These are phyloP conservation scores for Eudasyphora cyanicolor DNA, from an alignment of 2,888 invertebrate genomes.

Conservation along the genomic window DNA sequence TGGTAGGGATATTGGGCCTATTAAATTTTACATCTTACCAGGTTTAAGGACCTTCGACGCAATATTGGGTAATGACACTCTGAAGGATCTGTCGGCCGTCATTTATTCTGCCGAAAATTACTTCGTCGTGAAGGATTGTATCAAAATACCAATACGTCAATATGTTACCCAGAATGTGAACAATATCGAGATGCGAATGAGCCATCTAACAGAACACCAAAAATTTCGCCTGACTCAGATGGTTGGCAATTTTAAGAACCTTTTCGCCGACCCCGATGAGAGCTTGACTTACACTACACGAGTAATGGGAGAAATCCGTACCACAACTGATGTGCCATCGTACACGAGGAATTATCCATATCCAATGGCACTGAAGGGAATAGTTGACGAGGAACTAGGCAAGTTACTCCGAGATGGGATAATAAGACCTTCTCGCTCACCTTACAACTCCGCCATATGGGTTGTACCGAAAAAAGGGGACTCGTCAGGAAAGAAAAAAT, in stretches of 20 bases:
- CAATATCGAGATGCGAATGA: too few relatives aligned
- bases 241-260: not conserved
- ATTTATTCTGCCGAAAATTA: constrained; percentile 11
- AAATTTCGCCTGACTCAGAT: not conserved
- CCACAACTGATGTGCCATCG: not conserved
- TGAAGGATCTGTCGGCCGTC: not conserved
- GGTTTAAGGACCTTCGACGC: not conserved
- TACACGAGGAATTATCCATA: constrained; percentile 3
- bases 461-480: constrained; percentile 48
- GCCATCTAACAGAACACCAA: not conserved
- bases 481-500: constrained; percentile 23
- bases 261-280: too few relatives aligned
- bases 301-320: not conserved
- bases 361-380: not conserved
- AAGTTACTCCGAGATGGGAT: not conserved
- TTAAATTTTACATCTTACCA: not conserved
- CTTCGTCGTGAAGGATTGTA: not conserved
- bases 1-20: not conserved
- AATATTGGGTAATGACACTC: not conserved
- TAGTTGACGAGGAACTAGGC: not conserved
- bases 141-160: not conserved
- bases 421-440: not conserved
- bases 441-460: too few relatives aligned
- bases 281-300: too few relatives aligned
- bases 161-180: not conserved